Evolutionary conservation across 2,113 vertebrate species (phyloP).

Genomic region (Rhinichthys klamathensis): DNA sequence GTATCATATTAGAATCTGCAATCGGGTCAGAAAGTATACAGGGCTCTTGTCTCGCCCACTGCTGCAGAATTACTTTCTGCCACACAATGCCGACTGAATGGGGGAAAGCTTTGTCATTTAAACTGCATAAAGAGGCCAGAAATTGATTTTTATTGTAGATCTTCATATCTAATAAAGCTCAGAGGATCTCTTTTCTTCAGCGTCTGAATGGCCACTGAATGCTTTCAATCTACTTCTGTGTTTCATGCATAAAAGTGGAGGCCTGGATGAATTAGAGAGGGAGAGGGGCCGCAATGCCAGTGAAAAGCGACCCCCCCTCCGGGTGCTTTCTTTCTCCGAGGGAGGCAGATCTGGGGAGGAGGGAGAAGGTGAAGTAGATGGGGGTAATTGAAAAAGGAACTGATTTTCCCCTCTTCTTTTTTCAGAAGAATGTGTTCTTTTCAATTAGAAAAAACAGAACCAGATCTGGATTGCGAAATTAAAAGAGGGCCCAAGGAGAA

Average conservation of each 20-base stretch:
- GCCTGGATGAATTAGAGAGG: conserved; percentile 85
- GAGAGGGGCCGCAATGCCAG: conserved; percentile 83
- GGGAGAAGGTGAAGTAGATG: conserved; percentile 71
- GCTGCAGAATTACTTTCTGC: conserved; percentile 97
- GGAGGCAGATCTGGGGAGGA: conserved; percentile 70
- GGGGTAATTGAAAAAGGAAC: conserved; percentile 80
- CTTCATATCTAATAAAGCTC: conserved; percentile 99
- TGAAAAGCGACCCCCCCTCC: conserved; percentile 82
- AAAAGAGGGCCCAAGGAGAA: conserved; percentile 29
- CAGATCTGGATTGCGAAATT: conserved; percentile 59
- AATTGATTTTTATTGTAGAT: conserved; percentile 99
- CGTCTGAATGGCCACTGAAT: conserved; percentile 98
- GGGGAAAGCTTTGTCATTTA: conserved; percentile 99
- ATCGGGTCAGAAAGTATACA: conserved; percentile 91
- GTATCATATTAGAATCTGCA: conserved; percentile 99
- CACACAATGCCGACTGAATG: conserved; percentile 97
- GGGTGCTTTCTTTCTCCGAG: conserved; percentile 64
- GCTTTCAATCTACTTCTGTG: conserved; percentile 99
- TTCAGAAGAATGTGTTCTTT: conserved; percentile 70
- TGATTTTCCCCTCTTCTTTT: conserved; percentile 67
- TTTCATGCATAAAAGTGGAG: conserved; percentile 99
- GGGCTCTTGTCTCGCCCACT: conserved; percentile 89
- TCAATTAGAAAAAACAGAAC: conserved; percentile 68
- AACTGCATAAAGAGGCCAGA: conserved; percentile 99
- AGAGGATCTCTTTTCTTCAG: conserved; percentile 99